Percentiles rank a stretch among this genome's conserved stretches.
Evolutionary conservation across 2,888 invertebrate genomes (phyloP).

Genomic region (Drosophila quasianomalipes): DNA sequence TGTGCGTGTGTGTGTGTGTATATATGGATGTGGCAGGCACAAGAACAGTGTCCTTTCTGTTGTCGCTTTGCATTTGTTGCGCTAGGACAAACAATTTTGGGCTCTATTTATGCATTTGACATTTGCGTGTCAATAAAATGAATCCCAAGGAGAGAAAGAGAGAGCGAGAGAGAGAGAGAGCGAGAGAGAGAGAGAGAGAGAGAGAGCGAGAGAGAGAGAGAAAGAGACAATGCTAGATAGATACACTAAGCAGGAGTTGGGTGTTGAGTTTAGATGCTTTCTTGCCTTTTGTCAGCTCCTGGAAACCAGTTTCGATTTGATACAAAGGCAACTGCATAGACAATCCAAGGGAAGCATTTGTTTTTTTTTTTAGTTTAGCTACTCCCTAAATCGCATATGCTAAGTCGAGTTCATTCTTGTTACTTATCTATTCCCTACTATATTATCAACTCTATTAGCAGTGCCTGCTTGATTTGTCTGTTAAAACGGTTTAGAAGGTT

Average conservation of each 20-base stretch:
- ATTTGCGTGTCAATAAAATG: slow-evolving; percentile 67
- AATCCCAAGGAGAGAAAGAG: slow-evolving; percentile 11
- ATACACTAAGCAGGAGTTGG: background rate
- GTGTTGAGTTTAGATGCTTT: background rate
- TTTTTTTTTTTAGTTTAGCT: background rate
- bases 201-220: background rate
- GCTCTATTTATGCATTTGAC: slow-evolving; percentile 69
- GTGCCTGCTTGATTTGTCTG: background rate
- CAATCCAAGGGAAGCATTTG: background rate
- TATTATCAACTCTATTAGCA: background rate
- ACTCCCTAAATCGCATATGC: background rate
- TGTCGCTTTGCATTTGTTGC: slow-evolving; percentile 77
- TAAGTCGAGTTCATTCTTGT: background rate
- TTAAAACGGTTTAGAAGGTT: background rate
- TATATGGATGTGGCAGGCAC: background rate
- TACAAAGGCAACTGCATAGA: background rate
- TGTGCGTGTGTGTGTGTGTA: too few species aligned
- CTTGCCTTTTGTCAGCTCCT: slow-evolving; percentile 27
- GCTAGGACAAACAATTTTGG: slow-evolving; percentile 68
- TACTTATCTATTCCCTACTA: background rate
- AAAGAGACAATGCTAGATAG: background rate
- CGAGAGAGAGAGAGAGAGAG: background rate
- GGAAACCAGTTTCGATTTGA: background rate
- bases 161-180: background rate
- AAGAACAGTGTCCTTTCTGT: slow-evolving; percentile 30